Conservation (phyloP, 2,888 invertebrate species). For the Polia nebulosa region DNA sequence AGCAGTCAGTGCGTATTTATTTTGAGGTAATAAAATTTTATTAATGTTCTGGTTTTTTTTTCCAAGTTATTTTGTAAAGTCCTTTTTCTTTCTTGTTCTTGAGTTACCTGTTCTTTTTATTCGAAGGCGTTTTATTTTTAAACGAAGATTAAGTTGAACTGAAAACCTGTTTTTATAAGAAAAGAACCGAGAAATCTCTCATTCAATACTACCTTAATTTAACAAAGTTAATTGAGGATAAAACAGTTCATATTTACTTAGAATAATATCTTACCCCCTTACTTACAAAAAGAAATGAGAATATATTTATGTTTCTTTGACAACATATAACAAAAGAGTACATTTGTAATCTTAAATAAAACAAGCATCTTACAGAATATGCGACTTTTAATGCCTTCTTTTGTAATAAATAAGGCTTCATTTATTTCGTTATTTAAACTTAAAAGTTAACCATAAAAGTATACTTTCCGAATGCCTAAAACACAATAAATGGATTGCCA, state of each 20-base stretch:
- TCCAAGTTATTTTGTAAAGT: slow-evolving; percentile 1
- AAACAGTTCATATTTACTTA: too few species aligned
- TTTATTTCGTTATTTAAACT: not conserved
- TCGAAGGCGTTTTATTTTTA: not conserved
- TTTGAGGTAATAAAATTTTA: slow-evolving; percentile 38
- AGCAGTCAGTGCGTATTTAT: slow-evolving; percentile 33
- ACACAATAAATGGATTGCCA: too few species aligned
- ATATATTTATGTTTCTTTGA: too few species aligned
- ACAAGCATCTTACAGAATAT: not conserved
- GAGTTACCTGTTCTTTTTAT: not conserved
- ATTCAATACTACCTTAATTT: not conserved
- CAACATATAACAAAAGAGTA: too few species aligned
- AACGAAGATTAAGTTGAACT: not conserved
- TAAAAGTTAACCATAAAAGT: not conserved
- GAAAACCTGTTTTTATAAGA: not conserved
- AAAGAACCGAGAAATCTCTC: not conserved
- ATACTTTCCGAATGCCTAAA: not conserved
- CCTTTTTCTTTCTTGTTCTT: slow-evolving; percentile 17
- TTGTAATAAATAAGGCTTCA: not conserved
- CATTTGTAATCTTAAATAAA: too few species aligned
- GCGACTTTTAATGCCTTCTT: not conserved
- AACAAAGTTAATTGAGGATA: too few species aligned
- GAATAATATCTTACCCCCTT: too few species aligned
- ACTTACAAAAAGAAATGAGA: too few species aligned
- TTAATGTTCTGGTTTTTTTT: slow-evolving; percentile 18